Evolutionary conservation across 2,113 vertebrate species (phyloP).

Genomic region (Saguinus imperator): DNA sequence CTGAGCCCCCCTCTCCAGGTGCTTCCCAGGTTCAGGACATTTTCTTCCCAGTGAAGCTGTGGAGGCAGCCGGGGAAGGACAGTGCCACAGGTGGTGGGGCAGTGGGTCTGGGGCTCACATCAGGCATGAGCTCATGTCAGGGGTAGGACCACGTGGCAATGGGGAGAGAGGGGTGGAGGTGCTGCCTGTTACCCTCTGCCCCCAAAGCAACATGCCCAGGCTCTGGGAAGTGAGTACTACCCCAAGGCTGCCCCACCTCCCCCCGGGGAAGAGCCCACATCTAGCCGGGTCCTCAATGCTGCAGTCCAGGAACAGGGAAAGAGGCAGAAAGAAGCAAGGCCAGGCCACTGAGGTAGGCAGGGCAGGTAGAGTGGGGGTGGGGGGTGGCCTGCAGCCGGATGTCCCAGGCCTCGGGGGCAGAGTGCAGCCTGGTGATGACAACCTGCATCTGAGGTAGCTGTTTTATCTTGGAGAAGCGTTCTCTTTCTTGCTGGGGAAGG

Average conservation of each 20-base stretch:
- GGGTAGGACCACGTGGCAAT: rapidly evolving
- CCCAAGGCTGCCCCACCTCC: rapidly evolving
- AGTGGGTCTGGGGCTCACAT: too few species aligned
- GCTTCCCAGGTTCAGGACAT: neutral
- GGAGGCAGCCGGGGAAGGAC: rapidly evolving
- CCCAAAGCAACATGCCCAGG: neutral
- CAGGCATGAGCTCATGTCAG: neutral
- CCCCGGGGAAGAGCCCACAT: neutral
- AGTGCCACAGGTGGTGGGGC: neutral
- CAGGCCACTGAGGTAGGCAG: rapidly evolving
- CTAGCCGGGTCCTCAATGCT: neutral
- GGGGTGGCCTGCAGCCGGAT: neutral
- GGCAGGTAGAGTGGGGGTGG: neutral
- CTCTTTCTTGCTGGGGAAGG: neutral
- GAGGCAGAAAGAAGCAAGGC: rapidly evolving
- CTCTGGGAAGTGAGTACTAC: rapidly evolving
- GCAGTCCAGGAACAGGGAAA: neutral
- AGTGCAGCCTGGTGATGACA: neutral
- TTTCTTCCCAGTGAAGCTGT: neutral
- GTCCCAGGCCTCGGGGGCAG: neutral
- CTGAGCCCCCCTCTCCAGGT: neutral
- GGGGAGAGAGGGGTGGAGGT: neutral
- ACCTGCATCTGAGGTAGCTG: neutral
- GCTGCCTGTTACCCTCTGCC: rapidly evolving
- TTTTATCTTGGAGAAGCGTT: neutral